Evolutionary conservation across 2,113 vertebrate species (phyloP), one percentile per base, ranked within the genome.

Genomic region (Marmota flaviventris): DNA sequence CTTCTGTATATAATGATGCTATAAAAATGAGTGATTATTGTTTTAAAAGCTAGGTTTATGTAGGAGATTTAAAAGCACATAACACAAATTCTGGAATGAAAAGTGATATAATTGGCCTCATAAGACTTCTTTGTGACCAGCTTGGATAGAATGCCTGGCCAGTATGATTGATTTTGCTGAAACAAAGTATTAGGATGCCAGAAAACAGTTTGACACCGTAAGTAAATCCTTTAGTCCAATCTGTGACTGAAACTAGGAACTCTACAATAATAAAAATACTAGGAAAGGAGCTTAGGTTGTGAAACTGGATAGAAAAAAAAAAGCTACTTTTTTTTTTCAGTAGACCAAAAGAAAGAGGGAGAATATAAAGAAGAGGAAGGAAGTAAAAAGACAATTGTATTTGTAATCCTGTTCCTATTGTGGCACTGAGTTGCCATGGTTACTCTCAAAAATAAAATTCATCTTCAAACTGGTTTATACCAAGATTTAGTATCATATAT

Each of bases 161-260:
- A 91, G 7, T 75, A 27, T 81, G 58, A 67, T 69, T 63, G 9
- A n/a, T 91, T 94, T 94, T 95, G 72, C n/a, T 93, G 51, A 93
- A 87, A 72, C 53, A 7, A 81, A 56, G 53, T 89, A 77, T 94
- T 32, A 81, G 32, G n/a, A 87, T 94, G 48, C 42, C 87, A 91
- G 45, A 85, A 97, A 95, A 65, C 45, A 48, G 5, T 72, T 90
- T 94, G 65, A 76, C 16, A 86, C 8, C 42, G 32, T 61, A 67
- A 73, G 1, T 75, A 39, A 73, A 34, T 79, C 34, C 9, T 72
- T 94, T 39, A 45, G 45, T 89, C n/a, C 63, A 86, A 56, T 85
- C 34, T 93, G 5, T 69, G 72, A 86, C 42, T 93, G 90, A 85
- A 29, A 2, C 51, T 79, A 78, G 29, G 2, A 42, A 72, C 18